Evolutionary conservation across 2,797 vertebrate genomes (phyloP).

Genomic region (Prunella strophiata): DNA sequence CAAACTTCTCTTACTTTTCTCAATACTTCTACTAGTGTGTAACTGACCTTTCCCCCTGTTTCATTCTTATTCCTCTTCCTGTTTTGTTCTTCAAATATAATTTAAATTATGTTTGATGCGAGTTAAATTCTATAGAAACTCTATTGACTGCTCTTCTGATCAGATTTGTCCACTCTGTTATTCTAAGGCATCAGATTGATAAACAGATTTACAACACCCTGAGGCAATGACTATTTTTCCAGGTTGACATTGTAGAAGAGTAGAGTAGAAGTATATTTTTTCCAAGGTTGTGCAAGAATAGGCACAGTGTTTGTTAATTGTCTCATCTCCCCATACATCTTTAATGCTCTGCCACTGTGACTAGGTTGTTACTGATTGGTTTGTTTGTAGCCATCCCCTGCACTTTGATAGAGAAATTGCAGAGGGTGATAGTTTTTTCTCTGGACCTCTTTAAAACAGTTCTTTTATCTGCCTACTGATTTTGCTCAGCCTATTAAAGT

Average conservation of each 20-base stretch:
- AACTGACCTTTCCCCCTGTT: background rate
- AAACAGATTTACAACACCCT: background rate
- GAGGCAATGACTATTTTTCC: background rate
- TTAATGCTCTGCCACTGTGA: background rate
- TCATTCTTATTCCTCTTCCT: background rate
- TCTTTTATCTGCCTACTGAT: conserved; percentile 12
- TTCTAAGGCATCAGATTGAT: background rate
- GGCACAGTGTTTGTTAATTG: background rate
- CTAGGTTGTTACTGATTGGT: background rate
- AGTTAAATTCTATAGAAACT: background rate
- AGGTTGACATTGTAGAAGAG: background rate
- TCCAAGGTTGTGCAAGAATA: background rate
- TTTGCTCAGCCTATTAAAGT: conserved; percentile 46
- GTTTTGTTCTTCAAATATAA: background rate
- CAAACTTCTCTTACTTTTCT: background rate
- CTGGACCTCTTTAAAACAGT: conserved; percentile 24
- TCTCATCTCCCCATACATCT: background rate
- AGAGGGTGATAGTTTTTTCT: background rate
- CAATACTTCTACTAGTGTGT: fast-evolving
- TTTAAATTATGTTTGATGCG: background rate
- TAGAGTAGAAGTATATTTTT: background rate
- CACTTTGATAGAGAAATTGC: background rate
- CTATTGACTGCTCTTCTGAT: background rate
- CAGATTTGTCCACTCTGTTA: background rate
- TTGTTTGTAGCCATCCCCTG: background rate